Percentiles rank a stretch among this genome's conserved stretches.
Evolutionary conservation across 2,797 vertebrate genomes (phyloP).

Genomic region (Parauchenoglanis punctatus): DNA sequence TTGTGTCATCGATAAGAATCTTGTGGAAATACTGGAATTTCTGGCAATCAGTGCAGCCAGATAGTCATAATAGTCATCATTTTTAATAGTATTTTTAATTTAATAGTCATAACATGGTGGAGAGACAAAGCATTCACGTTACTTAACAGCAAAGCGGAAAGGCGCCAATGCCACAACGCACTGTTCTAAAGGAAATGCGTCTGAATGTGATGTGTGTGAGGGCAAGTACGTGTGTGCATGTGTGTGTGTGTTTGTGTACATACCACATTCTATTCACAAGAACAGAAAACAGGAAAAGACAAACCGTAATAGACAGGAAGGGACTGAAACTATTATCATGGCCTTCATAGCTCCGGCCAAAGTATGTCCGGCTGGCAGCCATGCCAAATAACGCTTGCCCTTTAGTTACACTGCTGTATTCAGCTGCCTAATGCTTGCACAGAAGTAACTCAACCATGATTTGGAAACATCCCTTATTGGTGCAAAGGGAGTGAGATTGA

Average conservation of each 20-base stretch:
- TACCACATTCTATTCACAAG: background rate
- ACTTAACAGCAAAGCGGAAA: conserved; percentile 4
- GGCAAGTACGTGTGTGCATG: background rate
- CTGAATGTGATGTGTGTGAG: conserved; percentile 7
- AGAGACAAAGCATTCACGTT: background rate
- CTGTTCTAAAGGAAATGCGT: background rate
- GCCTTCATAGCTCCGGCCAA: background rate
- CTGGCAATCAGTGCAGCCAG: background rate
- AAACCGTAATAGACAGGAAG: conserved; percentile 27
- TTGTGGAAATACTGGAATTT: background rate
- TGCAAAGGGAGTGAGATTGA: background rate
- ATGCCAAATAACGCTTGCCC: background rate
- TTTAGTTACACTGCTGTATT: background rate
- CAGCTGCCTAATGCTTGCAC: conserved; percentile 11
- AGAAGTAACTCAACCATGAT: background rate
- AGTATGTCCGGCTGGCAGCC: background rate
- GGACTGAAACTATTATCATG: background rate
- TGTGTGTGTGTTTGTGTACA: conserved; percentile 9
- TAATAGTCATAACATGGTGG: background rate
- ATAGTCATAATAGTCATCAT: background rate
- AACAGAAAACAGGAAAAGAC: conserved; percentile 35
- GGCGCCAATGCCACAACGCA: background rate
- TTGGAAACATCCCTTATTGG: conserved; percentile 15
- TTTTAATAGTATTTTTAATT: background rate
- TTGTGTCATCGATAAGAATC: background rate